These are phyloP conservation scores for Papilio protenor DNA, from an alignment of 2,888 invertebrate genomes.

Conservation along the genomic window DNA sequence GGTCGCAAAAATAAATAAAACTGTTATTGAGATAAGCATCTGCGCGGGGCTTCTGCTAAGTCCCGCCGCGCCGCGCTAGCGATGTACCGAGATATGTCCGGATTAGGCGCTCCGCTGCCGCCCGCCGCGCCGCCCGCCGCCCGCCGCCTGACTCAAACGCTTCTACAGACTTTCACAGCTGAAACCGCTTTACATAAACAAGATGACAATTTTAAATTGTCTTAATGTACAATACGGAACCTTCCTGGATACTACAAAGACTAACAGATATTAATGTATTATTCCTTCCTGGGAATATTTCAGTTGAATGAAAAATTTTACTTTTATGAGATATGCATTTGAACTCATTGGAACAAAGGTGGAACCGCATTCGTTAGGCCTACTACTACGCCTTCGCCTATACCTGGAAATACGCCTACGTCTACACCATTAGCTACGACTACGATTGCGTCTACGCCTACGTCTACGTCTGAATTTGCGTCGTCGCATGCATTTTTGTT, in stretches of 20 bases:
- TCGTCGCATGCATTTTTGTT: background rate
- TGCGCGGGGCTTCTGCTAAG: conserved; percentile 82
- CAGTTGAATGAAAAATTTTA: background rate
- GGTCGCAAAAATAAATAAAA: conserved; percentile 84
- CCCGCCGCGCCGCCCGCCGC: conserved; percentile 65
- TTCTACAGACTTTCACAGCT: conserved; percentile 76
- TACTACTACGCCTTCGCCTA: background rate
- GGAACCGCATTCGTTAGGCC: background rate
- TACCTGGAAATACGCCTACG: background rate
- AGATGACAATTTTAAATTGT: conserved; percentile 53
- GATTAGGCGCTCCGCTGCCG: conserved; percentile 69
- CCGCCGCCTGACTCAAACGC: conserved; percentile 66
- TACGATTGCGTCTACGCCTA: background rate
- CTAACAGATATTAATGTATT: conserved; percentile 24
- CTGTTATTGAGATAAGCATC: conserved; percentile 85
- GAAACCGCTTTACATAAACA: conserved; percentile 67
- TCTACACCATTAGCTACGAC: background rate
- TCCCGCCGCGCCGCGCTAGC: conserved; percentile 82
- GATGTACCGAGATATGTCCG: conserved; percentile 82
- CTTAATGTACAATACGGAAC: conserved; percentile 42
- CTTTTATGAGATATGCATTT: background rate
- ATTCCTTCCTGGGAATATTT: conserved; percentile 3
- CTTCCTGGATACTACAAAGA: conserved; percentile 31
- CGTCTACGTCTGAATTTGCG: background rate
- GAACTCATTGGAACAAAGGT: background rate